phyloP scores from a whole-genome alignment of 2,113 vertebrate genomes.

The Lophochroa leadbeateri region DNA sequence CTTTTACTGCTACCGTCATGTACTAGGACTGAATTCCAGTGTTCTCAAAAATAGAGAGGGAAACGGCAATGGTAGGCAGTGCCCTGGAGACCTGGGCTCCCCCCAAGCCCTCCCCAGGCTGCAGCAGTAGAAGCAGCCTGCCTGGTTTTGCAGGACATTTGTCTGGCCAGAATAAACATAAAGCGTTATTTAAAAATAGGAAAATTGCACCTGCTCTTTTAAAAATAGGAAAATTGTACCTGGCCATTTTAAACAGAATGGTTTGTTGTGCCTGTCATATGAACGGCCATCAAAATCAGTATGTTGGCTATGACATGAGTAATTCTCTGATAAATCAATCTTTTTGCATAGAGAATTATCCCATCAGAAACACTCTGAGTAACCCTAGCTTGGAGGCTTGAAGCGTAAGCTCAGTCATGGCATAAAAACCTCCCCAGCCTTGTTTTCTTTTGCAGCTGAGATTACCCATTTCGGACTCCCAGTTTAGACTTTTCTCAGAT shows the following conservation, averaged over 20 bases:
- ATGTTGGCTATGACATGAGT: neutral
- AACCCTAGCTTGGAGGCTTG: neutral
- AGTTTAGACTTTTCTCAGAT: conserved; percentile 23
- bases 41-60: neutral
- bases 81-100: neutral
- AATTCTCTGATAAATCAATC: conserved; percentile 31
- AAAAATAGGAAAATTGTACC: neutral
- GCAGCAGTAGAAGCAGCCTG: neutral
- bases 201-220: conserved; percentile 1
- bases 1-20: fast-evolving
- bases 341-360: conserved; percentile 48
- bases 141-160: neutral
- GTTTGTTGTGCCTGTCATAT: neutral
- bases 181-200: neutral
- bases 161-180: neutral
- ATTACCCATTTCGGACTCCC: neutral
- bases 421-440: neutral
- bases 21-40: neutral
- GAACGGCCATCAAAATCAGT: neutral
- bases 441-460: conserved; percentile 45
- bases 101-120: neutral
- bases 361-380: conserved; percentile 16
- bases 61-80: neutral
- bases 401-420: neutral
- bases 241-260: neutral